Base-by-base conservation (phyloP, 2,113 vertebrate species). In the Ceyx margarethae region DNA sequence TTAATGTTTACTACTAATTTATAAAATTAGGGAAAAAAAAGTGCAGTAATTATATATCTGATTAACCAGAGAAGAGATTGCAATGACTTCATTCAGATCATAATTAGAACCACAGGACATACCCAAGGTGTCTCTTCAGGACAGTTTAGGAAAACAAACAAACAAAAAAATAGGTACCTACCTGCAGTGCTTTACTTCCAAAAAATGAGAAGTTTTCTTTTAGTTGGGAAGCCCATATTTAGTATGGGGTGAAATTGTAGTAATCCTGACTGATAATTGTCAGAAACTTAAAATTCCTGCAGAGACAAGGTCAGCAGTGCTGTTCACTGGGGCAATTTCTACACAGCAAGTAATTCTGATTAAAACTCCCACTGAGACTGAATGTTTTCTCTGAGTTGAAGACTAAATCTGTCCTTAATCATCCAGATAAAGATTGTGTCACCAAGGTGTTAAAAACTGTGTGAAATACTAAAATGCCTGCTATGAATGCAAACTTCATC, bases 351-450 rank as follows among this genome's bases (percentile, higher is more conserved):
- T 69, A 45, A 53, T 83, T 91, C 79, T 25, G 57, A 81, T 94
- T 94, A 92, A 95, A 95, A 91, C 87, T 88, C 57, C 60, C 2
- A 5, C 89, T 82, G 89, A 92, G 42, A 95, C 61, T 35, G 62
- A 57, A 29, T 79, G 66, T 78, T 88, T 94, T 90, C 69, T 93
- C 77, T 92, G 72, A 90, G 80, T 91, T 84, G 60, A 94, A 96
- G 79, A 76, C 72, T 85, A 92, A 91, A 93, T 93, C 82, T 80
- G 43, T 65, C 87, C 93, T 97, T 96, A 93, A 89, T 96, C 51
- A 87, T 81, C 53, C 74, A 68, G 61, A 56, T 78, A 56, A 56
- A 86, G 13, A 82, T 95, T 84, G 89, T 50, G 60, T 96, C 79
- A 96, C 33, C 5, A 40, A 85, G 43, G 58, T 80, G 45, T 68